Evolutionary conservation across 2,113 vertebrate species (phyloP).

Genomic region (Zosterops lateralis): DNA sequence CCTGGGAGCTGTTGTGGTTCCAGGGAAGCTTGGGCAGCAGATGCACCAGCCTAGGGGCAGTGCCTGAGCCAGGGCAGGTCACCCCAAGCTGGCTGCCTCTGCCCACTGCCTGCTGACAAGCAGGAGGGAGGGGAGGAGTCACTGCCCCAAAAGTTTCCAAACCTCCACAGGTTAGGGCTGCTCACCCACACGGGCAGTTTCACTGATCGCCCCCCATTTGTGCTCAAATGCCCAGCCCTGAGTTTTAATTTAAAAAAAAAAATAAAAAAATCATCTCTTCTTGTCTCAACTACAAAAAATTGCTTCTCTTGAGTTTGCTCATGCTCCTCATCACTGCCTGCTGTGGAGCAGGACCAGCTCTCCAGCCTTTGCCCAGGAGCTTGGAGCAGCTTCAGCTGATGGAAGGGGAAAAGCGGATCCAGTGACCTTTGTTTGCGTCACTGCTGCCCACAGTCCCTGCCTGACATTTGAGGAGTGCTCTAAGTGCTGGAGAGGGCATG

Average conservation of each 20-base stretch:
- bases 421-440: neutral
- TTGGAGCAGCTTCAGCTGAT: neutral
- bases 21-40: neutral
- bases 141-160: neutral
- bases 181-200: accelerated
- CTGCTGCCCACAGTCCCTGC: neutral
- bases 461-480: neutral
- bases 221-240: neutral
- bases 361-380: neutral
- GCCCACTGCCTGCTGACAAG: neutral
- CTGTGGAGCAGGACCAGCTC: neutral
- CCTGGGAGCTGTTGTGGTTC: neutral
- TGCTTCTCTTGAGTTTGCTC: neutral
- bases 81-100: neutral
- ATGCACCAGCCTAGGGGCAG: neutral
- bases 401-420: neutral
- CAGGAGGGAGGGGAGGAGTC: neutral
- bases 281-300: accelerated
- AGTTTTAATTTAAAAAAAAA: neutral
- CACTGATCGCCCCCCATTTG: neutral
- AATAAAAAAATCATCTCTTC: neutral
- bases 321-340: accelerated
- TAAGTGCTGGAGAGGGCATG: neutral
- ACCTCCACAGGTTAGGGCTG: neutral
- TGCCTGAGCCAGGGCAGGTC: neutral